phyloP scores from a whole-genome alignment of 92 coral and sea anemone genomes.

The Epizoanthus ramosus region DNA sequence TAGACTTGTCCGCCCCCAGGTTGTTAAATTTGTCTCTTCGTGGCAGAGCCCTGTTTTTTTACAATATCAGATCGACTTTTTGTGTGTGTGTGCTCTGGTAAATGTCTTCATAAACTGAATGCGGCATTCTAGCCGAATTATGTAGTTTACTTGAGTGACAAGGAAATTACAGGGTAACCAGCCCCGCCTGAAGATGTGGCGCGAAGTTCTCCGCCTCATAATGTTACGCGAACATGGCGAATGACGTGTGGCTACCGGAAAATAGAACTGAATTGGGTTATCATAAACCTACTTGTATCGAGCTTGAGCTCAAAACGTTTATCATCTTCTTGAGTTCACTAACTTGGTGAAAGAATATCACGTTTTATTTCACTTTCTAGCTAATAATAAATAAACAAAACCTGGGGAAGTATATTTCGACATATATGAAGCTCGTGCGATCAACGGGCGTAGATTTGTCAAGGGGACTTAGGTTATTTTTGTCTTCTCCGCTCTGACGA shows the following conservation, averaged over 20 bases:
- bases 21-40: slow-evolving; percentile 7
- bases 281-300: slow-evolving; percentile 14
- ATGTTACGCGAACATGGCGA: neutral
- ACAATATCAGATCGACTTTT: neutral
- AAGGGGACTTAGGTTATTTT: slow-evolving; percentile 5
- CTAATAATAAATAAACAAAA: neutral
- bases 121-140: slow-evolving; percentile 27
- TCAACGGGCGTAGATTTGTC: neutral
- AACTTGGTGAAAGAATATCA: neutral
- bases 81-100: neutral
- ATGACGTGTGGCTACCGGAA: slow-evolving; percentile 29
- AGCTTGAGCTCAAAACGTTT: slow-evolving; percentile 8
- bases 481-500: slow-evolving; percentile 9
- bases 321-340: neutral
- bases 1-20: neutral
- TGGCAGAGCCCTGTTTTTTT: neutral
- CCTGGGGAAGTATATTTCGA: neutral
- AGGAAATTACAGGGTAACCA: slow-evolving; percentile 33
- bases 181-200: slow-evolving; percentile 27
- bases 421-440: neutral
- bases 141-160: slow-evolving; percentile 39
- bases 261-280: slow-evolving; percentile 21
- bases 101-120: slow-evolving; percentile 14
- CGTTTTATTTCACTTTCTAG: neutral
- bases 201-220: slow-evolving; percentile 35